Base-by-base conservation (phyloP, 2,113 vertebrate genomes). In the Eurystomus gularis region DNA sequence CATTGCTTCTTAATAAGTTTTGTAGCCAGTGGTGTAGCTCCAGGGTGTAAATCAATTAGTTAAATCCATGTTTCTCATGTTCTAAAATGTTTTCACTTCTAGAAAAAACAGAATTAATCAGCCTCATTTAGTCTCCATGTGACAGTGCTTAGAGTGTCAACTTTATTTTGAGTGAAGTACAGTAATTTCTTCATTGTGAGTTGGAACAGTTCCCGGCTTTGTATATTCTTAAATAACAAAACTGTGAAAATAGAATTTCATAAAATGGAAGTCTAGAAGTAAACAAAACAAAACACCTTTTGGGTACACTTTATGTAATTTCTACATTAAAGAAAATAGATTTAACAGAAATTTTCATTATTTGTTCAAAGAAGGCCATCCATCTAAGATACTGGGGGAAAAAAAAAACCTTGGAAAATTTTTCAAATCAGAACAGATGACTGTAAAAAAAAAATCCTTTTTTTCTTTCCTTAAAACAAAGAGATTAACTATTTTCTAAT, bases 11-110 rank as follows among this genome's bases (percentile, higher is more conserved):
- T 79, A 46, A 76, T 62, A 95, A 86, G 28, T 48, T 68, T 79
- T 85, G 54, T 76, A 68, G 37, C 40, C 4, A 83, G 35, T 51
- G 88, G 46, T 62, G 29, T 75, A 82, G 70, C 68, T 92, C 29
- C 25, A 91, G 64, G 16, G 28, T 90, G 55, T 80, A 94, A 95
- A 93, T 90, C 72, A 89, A 90, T 82, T 87, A 58, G 35, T 84
- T 75, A 85, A 89, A 89, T 85, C 61, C 75, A 72, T 86, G 62
- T 33, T 95, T 96, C 96, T 95, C 37, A 31, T 84, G 61, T 92
- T 94, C 64, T 79, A 77, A 95, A 88, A 18, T 73, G 86, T 94
- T 97, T 96, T 92, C 5, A n/a, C 46, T 94, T 96, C 88, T 42
- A 97, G 37, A 70, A 92, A 94, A 75, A 93, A 95, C 13, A 86